Base-by-base conservation (phyloP, 2,113 vertebrate genomes). In the Microcebus ravelobensis region DNA sequence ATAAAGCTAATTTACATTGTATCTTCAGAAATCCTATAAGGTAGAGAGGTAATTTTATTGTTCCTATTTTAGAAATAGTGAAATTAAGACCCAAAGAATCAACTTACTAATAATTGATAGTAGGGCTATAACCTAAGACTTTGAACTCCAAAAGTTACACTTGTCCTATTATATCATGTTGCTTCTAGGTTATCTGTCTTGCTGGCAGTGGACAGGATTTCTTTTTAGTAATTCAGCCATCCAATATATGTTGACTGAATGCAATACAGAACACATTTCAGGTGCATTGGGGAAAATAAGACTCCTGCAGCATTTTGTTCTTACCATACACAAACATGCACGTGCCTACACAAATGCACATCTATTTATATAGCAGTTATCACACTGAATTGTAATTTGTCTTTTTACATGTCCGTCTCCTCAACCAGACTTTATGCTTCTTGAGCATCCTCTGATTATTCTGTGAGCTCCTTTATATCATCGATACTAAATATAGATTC, bases 361-460 rank as follows among this genome's bases (percentile, higher is more conserved):
- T 12, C 23, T 93, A 9, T 79, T 77, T 96, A 91, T 81, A 68
- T 59, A 90, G 68, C 73, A 93, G 0, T 81, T 65, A 90, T 31
- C 68, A 82, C 84, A 94, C 55, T 95, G 87, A 96, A 87, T 61
- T 93, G 68, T 95, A 91, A 57, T 94, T 96, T 96, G 82, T 93
- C 73, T 88, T 97, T 94, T 94, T 94, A 95, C 83, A 95, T 96
- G 93, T 96, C 96, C 27, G 36, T 97, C 95, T 95, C 73, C 83
- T 73, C 67, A 95, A 79, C 61, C 45, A 90, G 87, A 96, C 36
- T 91, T n/a, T 97, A 67, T 96, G 82, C 96, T 97, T 96, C 93
- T 93, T 92, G 36, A 95, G 52, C 48, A 61, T 96, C 88, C 34
- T 96, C 52, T 90, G 55, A 74, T 95, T 85, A 79, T 83, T 93